A percentile compares a stretch with the other conserved stretches of the same genome.
Evolutionary conservation across 2,797 vertebrate species (phyloP).

Genomic region (Mus caroli): DNA sequence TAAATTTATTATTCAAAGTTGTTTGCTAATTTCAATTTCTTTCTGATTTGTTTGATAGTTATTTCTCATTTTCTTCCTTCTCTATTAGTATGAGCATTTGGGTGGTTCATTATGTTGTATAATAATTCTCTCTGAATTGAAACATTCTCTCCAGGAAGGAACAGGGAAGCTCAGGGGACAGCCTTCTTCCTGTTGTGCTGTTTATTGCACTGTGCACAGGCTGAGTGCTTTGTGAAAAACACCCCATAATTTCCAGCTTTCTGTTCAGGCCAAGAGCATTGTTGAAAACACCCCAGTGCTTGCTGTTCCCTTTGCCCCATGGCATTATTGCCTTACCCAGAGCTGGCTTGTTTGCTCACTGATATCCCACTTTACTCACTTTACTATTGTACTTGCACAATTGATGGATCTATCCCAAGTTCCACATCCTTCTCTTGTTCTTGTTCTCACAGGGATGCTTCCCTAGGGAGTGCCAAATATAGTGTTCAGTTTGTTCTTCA

Average conservation of each 20-base stretch:
- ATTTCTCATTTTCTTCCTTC: not conserved
- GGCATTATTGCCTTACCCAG: not conserved
- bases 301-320: not conserved
- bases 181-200: not conserved
- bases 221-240: no score
- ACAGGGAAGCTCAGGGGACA: not conserved
- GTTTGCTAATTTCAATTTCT: not conserved
- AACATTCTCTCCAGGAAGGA: not conserved
- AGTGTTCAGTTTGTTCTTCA: not conserved
- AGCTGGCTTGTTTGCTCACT: not conserved
- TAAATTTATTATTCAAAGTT: not conserved
- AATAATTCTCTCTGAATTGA: no score
- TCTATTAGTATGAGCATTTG: not conserved
- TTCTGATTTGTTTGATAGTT: not conserved
- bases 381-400: not conserved
- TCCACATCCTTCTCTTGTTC: not conserved
- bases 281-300: not conserved
- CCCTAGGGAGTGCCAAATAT: no score
- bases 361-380: not conserved
- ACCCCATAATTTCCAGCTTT: fast-evolving
- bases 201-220: not conserved
- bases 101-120: not conserved
- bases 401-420: not conserved
- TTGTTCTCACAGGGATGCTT: not conserved
- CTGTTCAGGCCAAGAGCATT: not conserved